Evolutionary conservation across 2,888 invertebrate species (phyloP), one percentile per base, ranked within the genome.

Genomic region (Anarsia innoxiella): DNA sequence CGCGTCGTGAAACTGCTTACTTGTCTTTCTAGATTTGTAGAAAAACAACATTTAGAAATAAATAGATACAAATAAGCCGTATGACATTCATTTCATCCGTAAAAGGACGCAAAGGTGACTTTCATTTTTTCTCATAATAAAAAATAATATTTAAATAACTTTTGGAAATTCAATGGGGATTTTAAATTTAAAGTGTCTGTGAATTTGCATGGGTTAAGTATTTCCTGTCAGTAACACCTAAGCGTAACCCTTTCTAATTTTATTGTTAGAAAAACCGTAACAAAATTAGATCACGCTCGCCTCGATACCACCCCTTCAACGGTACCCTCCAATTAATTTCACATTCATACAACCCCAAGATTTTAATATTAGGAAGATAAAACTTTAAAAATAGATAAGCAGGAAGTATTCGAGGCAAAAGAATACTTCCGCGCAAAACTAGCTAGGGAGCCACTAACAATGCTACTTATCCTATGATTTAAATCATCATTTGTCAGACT

Each of bases 311-410:
- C 59, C 66, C 70, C 73, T 72, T 69, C 63, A 53, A 53, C 42
- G 64, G 54, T 56, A 63, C 73, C 76, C 79, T 74, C 65, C 71
- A 77, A 78, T 79, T 79, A 79, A 78, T 75, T 72, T 70, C 66
- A 66, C 70, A 79, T 82, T 78, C 70, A 77, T 71, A 54, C 59
- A 61, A 66, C 68, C 70, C 71, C 65, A 59, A 46, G 54, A 12
- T 45, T 49, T n/a, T n/a, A n/a, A n/a, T n/a, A n/a, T n/a, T n/a
- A n/a, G n/a, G n/a, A n/a, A 37, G 36, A 48, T 45, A 45, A 52
- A 51, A 68, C 4, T 13, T 12, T 19, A 11, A 34, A 70, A 67
- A 66, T 62, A 66, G 65, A 68, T 58, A 67, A 59, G 56, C 65
- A 69, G 73, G 76, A 78, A 77, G 67, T 60, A 53, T n/a, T n/a